Evolutionary conservation across 2,797 vertebrate genomes (phyloP).

Genomic region (Sebastes cheni): DNA sequence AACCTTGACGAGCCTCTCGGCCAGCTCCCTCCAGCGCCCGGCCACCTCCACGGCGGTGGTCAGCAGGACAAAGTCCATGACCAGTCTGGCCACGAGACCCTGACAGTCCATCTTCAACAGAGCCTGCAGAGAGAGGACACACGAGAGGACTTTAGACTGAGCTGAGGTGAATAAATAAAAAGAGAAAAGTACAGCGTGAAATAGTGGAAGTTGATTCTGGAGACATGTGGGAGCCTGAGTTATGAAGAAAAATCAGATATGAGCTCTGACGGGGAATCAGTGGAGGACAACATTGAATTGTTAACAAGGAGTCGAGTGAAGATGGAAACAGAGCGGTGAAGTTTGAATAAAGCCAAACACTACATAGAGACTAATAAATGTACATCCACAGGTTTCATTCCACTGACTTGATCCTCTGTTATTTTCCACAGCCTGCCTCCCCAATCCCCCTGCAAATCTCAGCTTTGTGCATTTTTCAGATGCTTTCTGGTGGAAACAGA

Average conservation of each 20-base stretch:
- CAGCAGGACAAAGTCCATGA: constrained; percentile 96
- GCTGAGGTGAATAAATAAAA: neutral
- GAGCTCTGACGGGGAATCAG: neutral
- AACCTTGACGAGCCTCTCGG: constrained; percentile 91
- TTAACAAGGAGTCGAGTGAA: neutral
- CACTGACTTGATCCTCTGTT: constrained; percentile 7
- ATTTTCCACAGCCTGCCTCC: constrained; percentile 17
- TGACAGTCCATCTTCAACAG: constrained; percentile 97
- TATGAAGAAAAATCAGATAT: neutral
- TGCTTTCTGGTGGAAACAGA: constrained; percentile 32
- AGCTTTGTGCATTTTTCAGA: constrained; percentile 46
- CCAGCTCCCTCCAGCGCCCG: constrained; percentile 94
- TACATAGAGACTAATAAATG: constrained; percentile 13
- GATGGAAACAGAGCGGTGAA: neutral
- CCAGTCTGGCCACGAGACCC: constrained; percentile 91
- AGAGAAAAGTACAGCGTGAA: neutral
- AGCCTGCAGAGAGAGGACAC: constrained; percentile 78
- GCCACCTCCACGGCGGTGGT: constrained; percentile 96
- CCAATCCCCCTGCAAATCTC: constrained; percentile 27
- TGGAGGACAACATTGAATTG: neutral
- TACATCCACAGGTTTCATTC: constrained; percentile 21
- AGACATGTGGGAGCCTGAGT: neutral
- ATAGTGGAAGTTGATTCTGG: neutral
- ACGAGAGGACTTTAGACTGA: neutral
- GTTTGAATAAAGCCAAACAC: neutral